A percentile compares a stretch with the other conserved stretches of the same genome.
These are phyloP conservation scores for Dusona sp. DNA, from an alignment of 2,888 invertebrate genomes.

Conservation along the genomic window DNA sequence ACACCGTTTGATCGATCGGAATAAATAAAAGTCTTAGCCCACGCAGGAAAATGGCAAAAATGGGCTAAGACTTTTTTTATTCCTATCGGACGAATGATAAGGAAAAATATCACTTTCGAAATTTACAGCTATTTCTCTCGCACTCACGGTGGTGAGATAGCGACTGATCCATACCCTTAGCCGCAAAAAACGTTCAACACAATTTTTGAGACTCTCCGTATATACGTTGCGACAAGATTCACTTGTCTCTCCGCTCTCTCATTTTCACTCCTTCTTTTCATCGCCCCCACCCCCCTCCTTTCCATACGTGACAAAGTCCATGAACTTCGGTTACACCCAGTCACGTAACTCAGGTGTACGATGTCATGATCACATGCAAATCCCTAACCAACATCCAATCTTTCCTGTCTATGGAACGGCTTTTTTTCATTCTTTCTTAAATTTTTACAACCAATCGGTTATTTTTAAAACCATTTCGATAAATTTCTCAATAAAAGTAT, in stretches of 20 bases:
- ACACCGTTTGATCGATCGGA: too few species aligned
- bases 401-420: too few species aligned
- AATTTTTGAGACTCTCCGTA: constrained; percentile 12
- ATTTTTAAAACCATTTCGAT: background rate
- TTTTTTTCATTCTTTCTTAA: too few species aligned
- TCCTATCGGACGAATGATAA: too few species aligned
- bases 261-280: constrained; percentile 11
- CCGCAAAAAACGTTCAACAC: background rate
- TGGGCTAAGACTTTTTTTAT: too few species aligned
- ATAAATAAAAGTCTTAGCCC: too few species aligned
- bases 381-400: background rate
- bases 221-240: constrained; percentile 28
- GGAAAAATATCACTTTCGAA: too few species aligned
- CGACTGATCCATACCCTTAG: too few species aligned
- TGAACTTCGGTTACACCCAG: constrained; percentile 62
- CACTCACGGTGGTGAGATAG: too few species aligned
- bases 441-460: background rate
- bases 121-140: too few species aligned
- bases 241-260: background rate
- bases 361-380: constrained; percentile 3
- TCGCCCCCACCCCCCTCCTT: background rate
- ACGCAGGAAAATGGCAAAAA: too few species aligned
- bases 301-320: constrained; percentile 51
- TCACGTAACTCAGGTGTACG: constrained; percentile 25
- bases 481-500: background rate